Evolutionary conservation across 2,888 invertebrate species (phyloP), one percentile per base, ranked within the genome.

Genomic region (Clusia tigrina): DNA sequence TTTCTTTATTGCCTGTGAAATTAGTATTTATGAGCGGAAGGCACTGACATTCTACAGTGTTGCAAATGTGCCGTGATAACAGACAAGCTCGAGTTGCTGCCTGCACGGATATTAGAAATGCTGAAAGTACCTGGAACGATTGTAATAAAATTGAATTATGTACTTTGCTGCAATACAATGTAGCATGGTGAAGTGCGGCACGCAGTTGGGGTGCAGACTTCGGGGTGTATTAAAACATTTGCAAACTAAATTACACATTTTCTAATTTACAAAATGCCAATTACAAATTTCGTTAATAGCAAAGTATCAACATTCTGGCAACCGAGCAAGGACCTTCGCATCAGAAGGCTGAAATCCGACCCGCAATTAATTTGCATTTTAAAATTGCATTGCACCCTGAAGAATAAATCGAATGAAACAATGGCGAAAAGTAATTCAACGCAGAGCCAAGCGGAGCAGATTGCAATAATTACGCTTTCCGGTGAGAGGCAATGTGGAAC

Each of bases 1-100:
- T 69, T 67, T 75, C 80, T 81, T 81, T 81, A 82, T 81, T 78
- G 80, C 79, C 81, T 79, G 81, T 79, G 82, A 81, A 81, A 81
- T 81, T 82, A 81, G 81, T 82, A 81, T 82, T 82, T 81, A 81
- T 82, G 73, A 70, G 64, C 74, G 74, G 71, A 68, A 69, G 71
- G 48, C 20, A 9, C 48, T 48, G 48, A 48, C 48, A 48, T 48
- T 48, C 48, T 20, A 20, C 48, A 48, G 20, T 6, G 48, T 20
- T 48, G 6, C 6, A 12, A 12, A 42, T 42, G 42, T 42, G 42
- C 42, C 42, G 42, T 17, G 42, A 42, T 42, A 42, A 42, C 12
- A 42, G n/a, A n/a, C 42, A n/a, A 57, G 15, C 15, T 17, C 32
- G 57, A 17, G 17, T 48, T 17, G 15, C 38, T 42, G 58, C 38